A percentile compares a stretch with the other conserved stretches of the same genome.
These are phyloP conservation scores for Sebastolobus alascanus DNA, from an alignment of 2,797 vertebrate species.

Conservation along the genomic window DNA sequence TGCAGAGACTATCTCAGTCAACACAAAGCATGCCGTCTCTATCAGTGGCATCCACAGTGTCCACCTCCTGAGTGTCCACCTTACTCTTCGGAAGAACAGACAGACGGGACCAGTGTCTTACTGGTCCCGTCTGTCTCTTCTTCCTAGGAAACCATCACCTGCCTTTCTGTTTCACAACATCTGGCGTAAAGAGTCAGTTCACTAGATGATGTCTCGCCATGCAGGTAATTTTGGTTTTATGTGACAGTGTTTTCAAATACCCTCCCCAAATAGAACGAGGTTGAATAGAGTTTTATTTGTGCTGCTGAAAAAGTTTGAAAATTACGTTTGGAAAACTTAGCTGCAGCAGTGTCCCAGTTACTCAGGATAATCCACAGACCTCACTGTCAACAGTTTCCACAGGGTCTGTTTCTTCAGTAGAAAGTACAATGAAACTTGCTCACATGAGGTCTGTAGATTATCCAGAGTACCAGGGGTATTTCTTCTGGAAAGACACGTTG, in stretches of 20 bases:
- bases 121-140: neutral
- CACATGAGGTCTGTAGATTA: slow-evolving; percentile 5
- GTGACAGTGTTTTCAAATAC: neutral
- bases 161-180: slow-evolving; percentile 6
- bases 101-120: neutral
- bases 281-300: slow-evolving; percentile 1
- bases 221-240: neutral
- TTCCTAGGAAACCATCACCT: neutral
- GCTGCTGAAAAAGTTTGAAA: slow-evolving; percentile 23
- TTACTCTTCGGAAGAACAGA: neutral
- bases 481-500: neutral
- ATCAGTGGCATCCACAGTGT: neutral
- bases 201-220: neutral
- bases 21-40: neutral
- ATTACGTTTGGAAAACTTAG: slow-evolving; percentile 16
- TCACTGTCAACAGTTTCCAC: slow-evolving; percentile 38
- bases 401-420: slow-evolving; percentile 3
- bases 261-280: neutral
- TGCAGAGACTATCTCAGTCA: neutral
- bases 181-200: neutral
- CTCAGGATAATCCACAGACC: slow-evolving; percentile 26
- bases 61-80: neutral
- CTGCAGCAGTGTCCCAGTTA: slow-evolving; percentile 35
- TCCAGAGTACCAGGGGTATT: neutral
- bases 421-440: slow-evolving; percentile 16